Conservation (phyloP, 2,888 invertebrate species). For the Homarus gammarus region DNA sequence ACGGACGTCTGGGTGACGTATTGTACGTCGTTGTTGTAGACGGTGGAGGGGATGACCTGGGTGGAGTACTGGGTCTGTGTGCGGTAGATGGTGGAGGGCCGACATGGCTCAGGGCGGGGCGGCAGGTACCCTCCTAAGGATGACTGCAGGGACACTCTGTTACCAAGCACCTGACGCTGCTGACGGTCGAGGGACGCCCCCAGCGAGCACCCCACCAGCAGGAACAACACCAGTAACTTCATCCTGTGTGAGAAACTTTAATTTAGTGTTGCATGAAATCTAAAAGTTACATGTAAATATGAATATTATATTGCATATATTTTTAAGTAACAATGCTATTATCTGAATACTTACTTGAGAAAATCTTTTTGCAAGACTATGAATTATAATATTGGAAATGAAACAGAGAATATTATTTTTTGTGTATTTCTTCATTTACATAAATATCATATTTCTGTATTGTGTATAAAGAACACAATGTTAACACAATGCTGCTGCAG, state of each 20-base stretch:
- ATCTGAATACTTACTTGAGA: not conserved
- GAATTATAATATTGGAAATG: not conserved
- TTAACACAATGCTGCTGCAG: no score
- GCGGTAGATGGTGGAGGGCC: slow-evolving; percentile 49
- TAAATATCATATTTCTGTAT: not conserved
- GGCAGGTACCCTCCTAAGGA: slow-evolving; percentile 36
- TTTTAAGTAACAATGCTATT: not conserved
- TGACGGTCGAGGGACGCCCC: slow-evolving; percentile 1
- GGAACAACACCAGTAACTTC: not conserved
- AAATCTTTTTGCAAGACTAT: not conserved
- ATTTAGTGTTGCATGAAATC: not conserved
- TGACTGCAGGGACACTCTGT: slow-evolving; percentile 9
- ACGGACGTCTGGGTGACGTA: slow-evolving; percentile 42
- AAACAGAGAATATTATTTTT: not conserved
- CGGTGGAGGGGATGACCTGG: slow-evolving; percentile 35
- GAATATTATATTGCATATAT: not conserved
- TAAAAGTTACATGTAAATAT: not conserved
- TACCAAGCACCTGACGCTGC: slow-evolving; percentile 16
- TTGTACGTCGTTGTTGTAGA: slow-evolving; percentile 42
- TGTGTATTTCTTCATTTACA: not conserved
- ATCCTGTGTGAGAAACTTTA: not conserved
- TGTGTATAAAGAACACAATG: not conserved
- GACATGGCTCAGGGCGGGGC: not conserved
- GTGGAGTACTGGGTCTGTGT: slow-evolving; percentile 51
- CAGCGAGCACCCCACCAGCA: slow-evolving; percentile 14